A percentile compares a stretch with the other conserved stretches of the same genome.
These are phyloP conservation scores for Neomonachus schauinslandi DNA, from an alignment of 2,113 vertebrate genomes.

Conservation along the genomic window DNA sequence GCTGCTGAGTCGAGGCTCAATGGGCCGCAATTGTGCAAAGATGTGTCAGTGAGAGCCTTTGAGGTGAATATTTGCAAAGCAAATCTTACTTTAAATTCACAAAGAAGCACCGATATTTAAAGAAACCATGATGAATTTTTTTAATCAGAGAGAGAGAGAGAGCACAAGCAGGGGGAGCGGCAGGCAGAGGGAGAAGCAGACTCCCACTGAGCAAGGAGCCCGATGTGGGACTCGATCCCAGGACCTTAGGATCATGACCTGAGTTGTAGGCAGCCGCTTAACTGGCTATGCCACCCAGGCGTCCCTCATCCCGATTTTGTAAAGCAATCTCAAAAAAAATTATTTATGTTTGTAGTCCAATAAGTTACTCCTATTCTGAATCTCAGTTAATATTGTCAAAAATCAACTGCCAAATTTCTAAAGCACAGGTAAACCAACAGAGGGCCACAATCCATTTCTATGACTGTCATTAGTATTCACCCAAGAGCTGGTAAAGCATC, in stretches of 20 bases:
- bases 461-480: background rate
- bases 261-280: too few species aligned
- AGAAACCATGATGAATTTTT: constrained; percentile 18
- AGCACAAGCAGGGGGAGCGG: too few species aligned
- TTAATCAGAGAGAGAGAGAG: background rate
- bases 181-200: too few species aligned
- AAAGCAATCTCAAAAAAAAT: constrained; percentile 15
- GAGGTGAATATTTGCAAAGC: constrained; percentile 7
- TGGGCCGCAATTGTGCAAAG: background rate
- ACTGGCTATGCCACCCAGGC: too few species aligned
- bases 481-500: background rate
- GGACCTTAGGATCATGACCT: too few species aligned
- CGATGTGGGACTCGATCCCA: too few species aligned
- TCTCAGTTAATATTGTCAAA: constrained; percentile 3
- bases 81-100: constrained; percentile 48
- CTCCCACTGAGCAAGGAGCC: too few species aligned
- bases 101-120: background rate
- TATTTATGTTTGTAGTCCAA: background rate
- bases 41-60: background rate
- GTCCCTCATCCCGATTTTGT: background rate
- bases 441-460: background rate
- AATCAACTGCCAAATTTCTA: background rate
- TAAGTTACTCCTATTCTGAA: constrained; percentile 12
- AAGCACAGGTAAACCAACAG: background rate
- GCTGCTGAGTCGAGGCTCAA: background rate